A percentile compares a stretch with the other conserved stretches of the same genome.
Evolutionary conservation across 2,113 vertebrate species (phyloP).

Genomic region (Vombatus ursinus): DNA sequence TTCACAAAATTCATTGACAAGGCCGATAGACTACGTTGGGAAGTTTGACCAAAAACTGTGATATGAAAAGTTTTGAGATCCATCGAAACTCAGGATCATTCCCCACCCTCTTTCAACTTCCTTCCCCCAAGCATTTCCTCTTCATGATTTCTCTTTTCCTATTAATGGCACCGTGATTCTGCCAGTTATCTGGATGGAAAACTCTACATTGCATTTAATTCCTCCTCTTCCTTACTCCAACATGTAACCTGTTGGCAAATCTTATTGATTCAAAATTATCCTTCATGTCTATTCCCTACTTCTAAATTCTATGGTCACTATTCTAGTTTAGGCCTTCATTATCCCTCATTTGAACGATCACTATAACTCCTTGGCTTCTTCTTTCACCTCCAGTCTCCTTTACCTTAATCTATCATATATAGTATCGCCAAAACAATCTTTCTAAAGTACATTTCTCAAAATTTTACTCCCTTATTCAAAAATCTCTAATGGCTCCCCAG

Average conservation of each 20-base stretch:
- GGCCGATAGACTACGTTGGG: not conserved
- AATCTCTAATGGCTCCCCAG: not conserved
- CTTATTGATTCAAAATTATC: not conserved
- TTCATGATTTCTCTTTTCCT: not conserved
- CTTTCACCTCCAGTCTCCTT: not conserved
- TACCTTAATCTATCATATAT: not conserved
- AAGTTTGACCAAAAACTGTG: not conserved
- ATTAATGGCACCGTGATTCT: not conserved
- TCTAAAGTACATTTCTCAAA: constrained; percentile 11
- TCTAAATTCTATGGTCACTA: not conserved
- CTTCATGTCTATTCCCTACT: not conserved
- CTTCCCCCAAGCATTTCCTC: not conserved
- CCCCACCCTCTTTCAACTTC: not conserved
- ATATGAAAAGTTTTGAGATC: not conserved
- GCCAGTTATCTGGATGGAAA: not conserved
- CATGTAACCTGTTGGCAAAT: not conserved
- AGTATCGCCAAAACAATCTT: not conserved
- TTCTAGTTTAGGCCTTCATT: not conserved
- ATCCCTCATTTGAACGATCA: not conserved
- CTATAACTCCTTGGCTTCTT: not conserved
- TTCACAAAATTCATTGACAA: not conserved
- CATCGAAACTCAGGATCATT: not conserved
- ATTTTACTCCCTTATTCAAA: constrained; percentile 6
- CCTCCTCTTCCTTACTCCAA: not conserved
- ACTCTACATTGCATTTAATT: not conserved